Conservation (phyloP, 2,888 invertebrate species). For the Axea sp. region DNA sequence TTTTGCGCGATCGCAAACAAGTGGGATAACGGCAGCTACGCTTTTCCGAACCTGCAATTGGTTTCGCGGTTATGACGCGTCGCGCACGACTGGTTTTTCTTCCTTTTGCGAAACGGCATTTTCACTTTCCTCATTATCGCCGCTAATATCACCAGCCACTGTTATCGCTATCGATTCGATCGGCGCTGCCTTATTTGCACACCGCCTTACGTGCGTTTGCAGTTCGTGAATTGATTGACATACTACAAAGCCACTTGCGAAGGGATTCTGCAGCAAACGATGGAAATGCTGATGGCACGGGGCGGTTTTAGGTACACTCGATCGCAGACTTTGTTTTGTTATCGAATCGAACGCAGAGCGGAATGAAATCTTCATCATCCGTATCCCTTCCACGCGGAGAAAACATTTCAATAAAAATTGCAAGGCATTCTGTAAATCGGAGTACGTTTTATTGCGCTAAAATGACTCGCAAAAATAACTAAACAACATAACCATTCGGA, state of each 20-base stretch:
- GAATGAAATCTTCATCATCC: conserved; percentile 5
- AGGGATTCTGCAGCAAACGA: conserved; percentile 17
- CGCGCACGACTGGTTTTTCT: no score
- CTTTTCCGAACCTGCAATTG: no score
- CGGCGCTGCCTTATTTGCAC: conserved; percentile 11
- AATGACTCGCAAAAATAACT: no score
- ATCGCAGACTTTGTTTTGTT: conserved; percentile 25
- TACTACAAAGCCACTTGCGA: conserved; percentile 28
- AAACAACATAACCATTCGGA: no score
- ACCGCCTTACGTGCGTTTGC: conserved; percentile 20
- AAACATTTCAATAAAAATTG: no score
- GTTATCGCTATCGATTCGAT: conserved; percentile 12
- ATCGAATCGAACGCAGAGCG: not conserved
- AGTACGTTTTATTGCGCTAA: no score
- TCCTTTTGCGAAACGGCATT: not conserved
- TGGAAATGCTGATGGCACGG: conserved; percentile 16
- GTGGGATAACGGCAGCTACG: not conserved
- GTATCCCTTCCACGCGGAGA: no score
- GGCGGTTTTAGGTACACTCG: conserved; percentile 19
- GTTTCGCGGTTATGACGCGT: not conserved
- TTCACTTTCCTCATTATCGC: conserved; percentile 29
- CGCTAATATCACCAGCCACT: not conserved
- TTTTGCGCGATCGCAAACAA: conserved; percentile 8
- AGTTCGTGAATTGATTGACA: conserved; percentile 25
- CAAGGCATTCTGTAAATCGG: no score